Evolutionary conservation across 1,140 invertebrate genomes (phyloP).

Genomic region (Apis florea): DNA sequence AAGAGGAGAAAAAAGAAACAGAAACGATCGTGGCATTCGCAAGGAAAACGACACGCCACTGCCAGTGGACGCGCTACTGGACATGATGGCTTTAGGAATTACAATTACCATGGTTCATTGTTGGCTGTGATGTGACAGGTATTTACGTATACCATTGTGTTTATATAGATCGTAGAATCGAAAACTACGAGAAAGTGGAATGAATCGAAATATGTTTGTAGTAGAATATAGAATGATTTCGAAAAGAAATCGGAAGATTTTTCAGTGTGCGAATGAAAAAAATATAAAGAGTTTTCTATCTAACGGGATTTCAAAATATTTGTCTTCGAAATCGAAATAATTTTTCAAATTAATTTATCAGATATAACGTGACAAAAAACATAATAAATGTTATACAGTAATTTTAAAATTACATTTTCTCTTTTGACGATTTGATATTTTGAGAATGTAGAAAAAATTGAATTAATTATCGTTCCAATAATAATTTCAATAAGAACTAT

Average conservation of each 20-base stretch:
- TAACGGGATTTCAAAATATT: background rate
- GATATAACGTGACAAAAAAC: background rate
- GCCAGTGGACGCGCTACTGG: slow-evolving; percentile 8
- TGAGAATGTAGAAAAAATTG: background rate
- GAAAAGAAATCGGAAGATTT: background rate
- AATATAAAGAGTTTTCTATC: background rate
- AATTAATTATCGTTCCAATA: background rate
- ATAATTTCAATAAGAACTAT: background rate
- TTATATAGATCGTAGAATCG: background rate
- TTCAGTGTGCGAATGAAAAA: background rate
- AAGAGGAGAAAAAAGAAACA: background rate
- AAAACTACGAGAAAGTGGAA: slow-evolving; percentile 14
- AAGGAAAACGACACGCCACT: background rate
- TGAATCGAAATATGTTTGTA: background rate
- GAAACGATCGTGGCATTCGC: slow-evolving; percentile 2
- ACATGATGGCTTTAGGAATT: slow-evolving; percentile 18
- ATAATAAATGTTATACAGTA: background rate
- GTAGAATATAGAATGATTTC: background rate
- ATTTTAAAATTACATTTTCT: background rate
- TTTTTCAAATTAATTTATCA: background rate
- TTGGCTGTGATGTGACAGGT: slow-evolving; percentile 32
- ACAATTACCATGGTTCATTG: background rate
- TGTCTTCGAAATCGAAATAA: background rate
- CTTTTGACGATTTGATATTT: background rate
- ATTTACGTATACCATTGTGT: background rate